These are phyloP conservation scores for Gallirallus australis DNA, from an alignment of 2,797 vertebrate species.

Conservation along the genomic window DNA sequence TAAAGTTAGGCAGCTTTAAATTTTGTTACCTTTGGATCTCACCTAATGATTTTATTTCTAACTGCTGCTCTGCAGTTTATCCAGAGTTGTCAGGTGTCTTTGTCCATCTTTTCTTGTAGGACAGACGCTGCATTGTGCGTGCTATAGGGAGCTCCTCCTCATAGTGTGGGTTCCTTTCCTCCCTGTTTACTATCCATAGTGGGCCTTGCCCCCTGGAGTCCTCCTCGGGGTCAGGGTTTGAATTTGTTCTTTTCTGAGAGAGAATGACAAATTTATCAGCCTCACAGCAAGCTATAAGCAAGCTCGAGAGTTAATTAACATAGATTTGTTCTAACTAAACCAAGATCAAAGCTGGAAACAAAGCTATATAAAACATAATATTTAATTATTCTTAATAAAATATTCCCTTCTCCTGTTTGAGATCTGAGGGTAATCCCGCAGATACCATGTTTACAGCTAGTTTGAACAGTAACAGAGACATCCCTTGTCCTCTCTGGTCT, in stretches of 20 bases:
- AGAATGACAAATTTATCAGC: not conserved
- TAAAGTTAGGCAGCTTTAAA: not conserved
- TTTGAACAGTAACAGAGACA: not conserved
- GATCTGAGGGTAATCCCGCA: not conserved
- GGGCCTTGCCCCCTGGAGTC: not conserved
- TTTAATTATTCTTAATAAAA: not conserved
- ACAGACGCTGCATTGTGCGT: not conserved
- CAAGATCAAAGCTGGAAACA: not conserved
- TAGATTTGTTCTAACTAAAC: not conserved
- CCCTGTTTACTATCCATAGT: not conserved
- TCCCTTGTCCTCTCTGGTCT: not conserved
- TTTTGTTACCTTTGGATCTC: not conserved
- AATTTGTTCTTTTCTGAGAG: not conserved
- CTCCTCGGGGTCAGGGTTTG: not conserved
- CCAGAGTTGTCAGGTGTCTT: not conserved
- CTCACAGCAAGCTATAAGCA: not conserved
- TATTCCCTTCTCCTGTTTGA: not conserved
- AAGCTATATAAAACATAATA: not conserved
- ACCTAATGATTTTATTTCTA: not conserved
- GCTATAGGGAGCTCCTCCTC: not conserved
- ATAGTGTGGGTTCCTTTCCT: not conserved
- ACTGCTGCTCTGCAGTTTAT: not conserved
- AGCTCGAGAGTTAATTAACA: not conserved
- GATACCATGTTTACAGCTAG: not conserved
- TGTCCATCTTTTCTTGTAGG: not conserved